Percentiles rank a stretch among this genome's conserved stretches.
phyloP scores from a whole-genome alignment of 2,888 invertebrate genomes.

The Sinopyrophorus schimmeli region DNA sequence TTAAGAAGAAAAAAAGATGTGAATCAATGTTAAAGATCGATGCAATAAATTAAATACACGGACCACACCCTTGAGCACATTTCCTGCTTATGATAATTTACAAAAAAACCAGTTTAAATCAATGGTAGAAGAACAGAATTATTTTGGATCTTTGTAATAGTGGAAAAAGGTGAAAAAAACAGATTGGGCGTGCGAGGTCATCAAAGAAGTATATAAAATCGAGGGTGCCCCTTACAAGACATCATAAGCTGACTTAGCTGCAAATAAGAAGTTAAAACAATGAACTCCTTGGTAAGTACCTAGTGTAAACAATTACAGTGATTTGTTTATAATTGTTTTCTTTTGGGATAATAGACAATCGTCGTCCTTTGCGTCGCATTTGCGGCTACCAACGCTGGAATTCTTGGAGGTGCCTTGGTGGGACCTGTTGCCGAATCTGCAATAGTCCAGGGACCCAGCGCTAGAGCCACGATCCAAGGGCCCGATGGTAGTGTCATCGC shows the following conservation, averaged over 20 bases:
- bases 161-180: constrained; percentile 18
- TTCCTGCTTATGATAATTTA: constrained; percentile 20
- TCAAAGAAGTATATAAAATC: constrained; percentile 33
- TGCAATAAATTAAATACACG: too few relatives aligned
- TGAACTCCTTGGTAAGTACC: constrained; percentile 29
- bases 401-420: constrained; percentile 33
- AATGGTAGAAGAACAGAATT: too few relatives aligned
- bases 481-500: constrained; percentile 43
- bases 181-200: constrained; percentile 36
- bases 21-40: too few relatives aligned
- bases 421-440: constrained; percentile 38
- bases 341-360: too few relatives aligned
- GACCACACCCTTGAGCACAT: constrained; percentile 13
- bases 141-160: constrained; percentile 16
- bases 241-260: too few relatives aligned
- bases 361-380: constrained; percentile 30
- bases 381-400: constrained; percentile 36
- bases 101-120: too few relatives aligned
- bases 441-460: constrained; percentile 40
- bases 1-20: too few relatives aligned
- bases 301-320: background rate
- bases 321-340: constrained; percentile 4
- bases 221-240: constrained; percentile 21
- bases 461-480: constrained; percentile 38
- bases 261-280: too few relatives aligned